These are phyloP conservation scores for Macropis europaea DNA, from an alignment of 2,888 invertebrate species.

Conservation along the genomic window DNA sequence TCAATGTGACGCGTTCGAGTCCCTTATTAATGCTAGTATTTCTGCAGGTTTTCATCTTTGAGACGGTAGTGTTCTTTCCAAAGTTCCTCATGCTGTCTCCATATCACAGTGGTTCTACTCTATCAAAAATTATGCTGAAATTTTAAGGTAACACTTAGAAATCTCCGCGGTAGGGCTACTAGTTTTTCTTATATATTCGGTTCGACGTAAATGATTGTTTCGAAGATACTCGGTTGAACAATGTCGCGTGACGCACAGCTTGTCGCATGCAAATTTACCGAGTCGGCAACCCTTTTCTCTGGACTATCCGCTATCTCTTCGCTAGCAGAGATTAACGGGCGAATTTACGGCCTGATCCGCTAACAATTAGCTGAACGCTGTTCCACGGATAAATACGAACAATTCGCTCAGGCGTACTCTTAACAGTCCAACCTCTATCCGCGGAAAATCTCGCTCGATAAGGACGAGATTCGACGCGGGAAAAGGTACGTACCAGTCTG, in stretches of 20 bases:
- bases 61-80: too few relatives aligned
- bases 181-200: too few relatives aligned
- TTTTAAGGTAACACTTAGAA: too few relatives aligned
- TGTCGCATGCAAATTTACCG: slow-evolving; percentile 49
- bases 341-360: slow-evolving; percentile 44
- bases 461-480: neutral
- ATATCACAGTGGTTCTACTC: too few relatives aligned
- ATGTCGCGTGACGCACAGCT: slow-evolving; percentile 31
- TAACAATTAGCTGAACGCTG: slow-evolving; percentile 21
- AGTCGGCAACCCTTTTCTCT: slow-evolving; percentile 56
- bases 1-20: too few relatives aligned
- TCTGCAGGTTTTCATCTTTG: too few relatives aligned
- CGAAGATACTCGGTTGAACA: neutral
- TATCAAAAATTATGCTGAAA: too few relatives aligned
- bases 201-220: neutral
- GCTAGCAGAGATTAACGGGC: slow-evolving; percentile 51
- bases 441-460: slow-evolving; percentile 12
- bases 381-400: slow-evolving; percentile 33
- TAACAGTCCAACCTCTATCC: slow-evolving; percentile 33
- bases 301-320: slow-evolving; percentile 56
- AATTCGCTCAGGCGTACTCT: slow-evolving; percentile 30
- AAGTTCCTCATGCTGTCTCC: too few relatives aligned
- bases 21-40: too few relatives aligned
- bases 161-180: too few relatives aligned
- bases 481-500: slow-evolving; percentile 27